A percentile compares a stretch with the other conserved stretches of the same genome.
Conservation (phyloP, 2,888 invertebrate genomes). For the Tetheella fluctuosa region DNA sequence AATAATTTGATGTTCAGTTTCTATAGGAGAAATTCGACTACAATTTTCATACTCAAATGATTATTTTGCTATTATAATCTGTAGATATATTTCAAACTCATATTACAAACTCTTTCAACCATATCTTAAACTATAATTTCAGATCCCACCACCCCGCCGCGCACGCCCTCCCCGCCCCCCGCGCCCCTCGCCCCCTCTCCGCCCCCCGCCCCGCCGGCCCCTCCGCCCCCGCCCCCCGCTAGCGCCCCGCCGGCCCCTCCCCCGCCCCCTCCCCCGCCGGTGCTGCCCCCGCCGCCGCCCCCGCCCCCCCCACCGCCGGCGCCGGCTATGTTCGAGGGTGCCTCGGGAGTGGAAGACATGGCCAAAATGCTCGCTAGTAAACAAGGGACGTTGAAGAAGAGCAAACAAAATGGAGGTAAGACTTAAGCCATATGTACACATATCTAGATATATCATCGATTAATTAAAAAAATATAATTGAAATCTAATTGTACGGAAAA, state of each 20-base stretch:
- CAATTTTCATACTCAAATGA: too few relatives aligned
- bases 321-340: slow-evolving; percentile 54
- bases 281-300: slow-evolving; percentile 40
- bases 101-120: too few relatives aligned
- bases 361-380: slow-evolving; percentile 84
- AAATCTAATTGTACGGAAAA: too few relatives aligned
- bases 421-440: neutral
- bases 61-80: too few relatives aligned
- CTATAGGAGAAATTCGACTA: too few relatives aligned
- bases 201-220: slow-evolving; percentile 18
- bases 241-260: slow-evolving; percentile 27
- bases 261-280: slow-evolving; percentile 35
- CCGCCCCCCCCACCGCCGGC: slow-evolving; percentile 75
- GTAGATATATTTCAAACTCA: too few relatives aligned
- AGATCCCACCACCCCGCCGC: slow-evolving; percentile 1
- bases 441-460: too few relatives aligned
- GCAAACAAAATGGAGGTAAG: slow-evolving; percentile 81
- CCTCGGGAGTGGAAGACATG: slow-evolving; percentile 69
- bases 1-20: too few relatives aligned
- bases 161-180: slow-evolving; percentile 10
- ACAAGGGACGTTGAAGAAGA: slow-evolving; percentile 80
- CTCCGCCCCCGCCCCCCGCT: slow-evolving; percentile 24
- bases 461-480: too few relatives aligned
- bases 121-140: neutral
- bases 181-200: slow-evolving; percentile 17